Base-by-base conservation (phyloP, 2,888 invertebrate species). In the Drosophila paramelanica region DNA sequence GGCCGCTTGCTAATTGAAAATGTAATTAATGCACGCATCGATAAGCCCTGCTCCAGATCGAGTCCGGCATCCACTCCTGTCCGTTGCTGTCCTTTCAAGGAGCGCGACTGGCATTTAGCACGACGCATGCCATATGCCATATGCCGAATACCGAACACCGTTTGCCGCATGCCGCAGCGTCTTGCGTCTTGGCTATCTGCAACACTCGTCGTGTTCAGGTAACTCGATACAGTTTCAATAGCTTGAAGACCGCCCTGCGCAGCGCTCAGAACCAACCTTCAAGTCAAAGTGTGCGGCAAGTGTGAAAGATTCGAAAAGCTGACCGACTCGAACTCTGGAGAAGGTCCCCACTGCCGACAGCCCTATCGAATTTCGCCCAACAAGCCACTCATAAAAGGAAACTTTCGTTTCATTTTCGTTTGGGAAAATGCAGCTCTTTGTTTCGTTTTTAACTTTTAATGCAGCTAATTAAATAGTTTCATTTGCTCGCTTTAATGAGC, bases 21-120 rank as follows among this genome's bases (percentile, higher is more conserved):
- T 75, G 85, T 90, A 90, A 89, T 90, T 89, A 89, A 89, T 75
- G 77, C 78, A 88, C 87, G 78, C 88, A 80, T 80, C 88, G 67
- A 36, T 80, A 51, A 67, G 14, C 67, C 31, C 53, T 8, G 38
- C 43, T 27, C 42, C 67, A 33, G 23, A 10, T 39, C 27, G 56
- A 41, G 0, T 5, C 10, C 43, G 11, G 46, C 43, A 46, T 52
- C 70, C 64, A 25, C 13, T 20, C 52, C 61, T 13, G 39, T 45
- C 5, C 41, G 14, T n/a, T 5, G 7, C 60, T 50, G 46, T 67
- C 59, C 73, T 61, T 47, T 67, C 59, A 67, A 71, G 87, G 81
- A 81, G 84, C 68, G 74, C 78, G 83, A 62, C 73, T 73, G 70
- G 67, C 79, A 78, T 67, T 78, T 78, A 73, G 68, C 77, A 78